Base-by-base conservation (phyloP, 2,888 invertebrate species). In the Heliconius sara region DNA sequence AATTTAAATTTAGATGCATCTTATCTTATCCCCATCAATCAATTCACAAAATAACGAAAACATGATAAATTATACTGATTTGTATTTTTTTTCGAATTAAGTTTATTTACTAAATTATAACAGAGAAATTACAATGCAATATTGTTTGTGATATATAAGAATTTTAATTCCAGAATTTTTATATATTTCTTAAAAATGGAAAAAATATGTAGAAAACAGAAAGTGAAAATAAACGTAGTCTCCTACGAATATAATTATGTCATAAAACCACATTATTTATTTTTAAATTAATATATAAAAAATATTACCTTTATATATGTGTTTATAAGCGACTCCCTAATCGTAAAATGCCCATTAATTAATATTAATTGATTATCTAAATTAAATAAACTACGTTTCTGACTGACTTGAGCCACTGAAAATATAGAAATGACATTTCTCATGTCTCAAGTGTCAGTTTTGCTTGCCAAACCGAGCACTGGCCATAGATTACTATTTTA, bases 401-500 rank as follows among this genome's bases (percentile, higher is more conserved):
- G 22, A 39, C 22, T 5, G 22, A 30, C 4, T n/a, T n/a, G 12
- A 39, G 12, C 16, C 12, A 67, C 39, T 39, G 39, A 39, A 70
- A 70, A 43, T 70, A 70, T 25, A n/a, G 25, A 70, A 70, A 70
- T 47, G 70, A 43, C 70, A 25, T 70, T 25, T 47, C 19, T 52
- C 52, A 52, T 19, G 19, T 19, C 19, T 9, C 7, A 52, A 52
- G 25, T 7, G 43, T 70, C 70, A 70, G 25, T 13, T 25, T 30
- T 16, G 12, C 43, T 25, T 43, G 43, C 9, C 25, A 43, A 43
- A 25, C 6, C 13, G 16, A 43, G 22, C 34, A 70, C 70, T 70
- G 16, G 25, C 43, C 39, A 68, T 68, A 68, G 68, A 68, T 25
- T 43, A 34, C 3, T 3, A n/a, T n/a, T n/a, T 39, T 39, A 30